Evolutionary conservation across 2,113 vertebrate species (phyloP).

Genomic region (Hypanus sabinus): DNA sequence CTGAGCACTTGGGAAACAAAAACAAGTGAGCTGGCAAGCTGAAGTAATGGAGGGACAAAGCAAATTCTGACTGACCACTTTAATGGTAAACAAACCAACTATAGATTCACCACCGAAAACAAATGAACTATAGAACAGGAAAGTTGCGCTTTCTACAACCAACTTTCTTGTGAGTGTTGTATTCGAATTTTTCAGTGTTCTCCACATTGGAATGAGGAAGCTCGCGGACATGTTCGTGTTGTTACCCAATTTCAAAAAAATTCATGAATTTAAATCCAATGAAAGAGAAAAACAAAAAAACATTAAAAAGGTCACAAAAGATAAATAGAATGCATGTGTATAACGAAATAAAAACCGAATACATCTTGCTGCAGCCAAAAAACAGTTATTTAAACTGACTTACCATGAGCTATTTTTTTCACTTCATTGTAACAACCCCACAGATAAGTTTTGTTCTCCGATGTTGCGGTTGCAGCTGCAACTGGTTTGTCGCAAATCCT

Average conservation of each 20-base stretch:
- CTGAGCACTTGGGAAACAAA: too few relatives aligned
- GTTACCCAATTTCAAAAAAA: not conserved
- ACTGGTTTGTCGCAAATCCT: too few relatives aligned
- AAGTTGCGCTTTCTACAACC: not conserved
- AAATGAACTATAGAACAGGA: not conserved
- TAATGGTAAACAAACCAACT: too few relatives aligned
- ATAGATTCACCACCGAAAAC: not conserved
- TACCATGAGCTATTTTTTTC: constrained; percentile 68
- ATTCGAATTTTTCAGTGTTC: not conserved
- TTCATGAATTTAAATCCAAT: not conserved
- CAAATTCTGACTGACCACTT: too few relatives aligned
- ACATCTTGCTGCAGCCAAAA: not conserved
- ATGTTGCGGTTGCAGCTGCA: constrained; percentile 44
- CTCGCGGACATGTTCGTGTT: not conserved
- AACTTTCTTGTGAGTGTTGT: not conserved
- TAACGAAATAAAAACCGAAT: too few relatives aligned
- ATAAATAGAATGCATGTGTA: too few relatives aligned
- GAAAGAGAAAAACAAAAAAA: not conserved
- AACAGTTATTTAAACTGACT: too few relatives aligned
- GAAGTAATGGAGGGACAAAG: too few relatives aligned
- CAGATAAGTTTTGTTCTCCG: constrained; percentile 55
- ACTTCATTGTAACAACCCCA: constrained; percentile 68
- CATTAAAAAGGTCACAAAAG: too few relatives aligned
- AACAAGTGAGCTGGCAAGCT: too few relatives aligned
- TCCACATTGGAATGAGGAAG: not conserved